Percentiles rank a stretch among this genome's conserved stretches.
Conservation (phyloP, 2,797 vertebrate species). For the Hypotaenidia philippensis region DNA sequence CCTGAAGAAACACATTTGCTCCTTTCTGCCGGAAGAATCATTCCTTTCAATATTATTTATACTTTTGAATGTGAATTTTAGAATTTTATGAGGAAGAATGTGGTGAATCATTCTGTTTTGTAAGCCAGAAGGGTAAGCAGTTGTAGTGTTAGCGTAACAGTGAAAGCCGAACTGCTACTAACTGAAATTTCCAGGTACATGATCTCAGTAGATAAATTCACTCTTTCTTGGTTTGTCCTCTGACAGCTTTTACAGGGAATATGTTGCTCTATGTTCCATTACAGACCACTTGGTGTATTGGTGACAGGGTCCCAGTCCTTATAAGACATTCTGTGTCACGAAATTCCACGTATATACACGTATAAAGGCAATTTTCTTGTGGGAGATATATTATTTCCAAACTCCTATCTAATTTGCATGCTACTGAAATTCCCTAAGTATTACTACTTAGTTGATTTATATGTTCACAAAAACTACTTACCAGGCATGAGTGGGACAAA, state of each 20-base stretch:
- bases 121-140: conserved; percentile 14
- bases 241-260: not conserved
- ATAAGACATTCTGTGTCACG: not conserved
- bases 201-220: not conserved
- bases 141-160: not conserved
- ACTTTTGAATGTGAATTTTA: not conserved
- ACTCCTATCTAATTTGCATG: not conserved
- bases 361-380: not conserved
- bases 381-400: not conserved
- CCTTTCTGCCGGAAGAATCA: not conserved
- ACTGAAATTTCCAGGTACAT: conserved; percentile 40
- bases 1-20: conserved; percentile 4
- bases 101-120: not conserved
- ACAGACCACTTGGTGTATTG: not conserved
- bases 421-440: not conserved
- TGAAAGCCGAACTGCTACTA: conserved; percentile 9
- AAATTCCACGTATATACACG: not conserved
- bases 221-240: not conserved
- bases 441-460: not conserved
- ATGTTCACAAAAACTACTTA: conserved; percentile 14
- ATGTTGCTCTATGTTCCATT: not conserved
- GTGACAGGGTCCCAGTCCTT: not conserved
- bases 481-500: not conserved
- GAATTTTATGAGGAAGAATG: not conserved
- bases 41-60: conserved; percentile 8